Evolutionary conservation across 2,113 vertebrate species (phyloP), one percentile per base, ranked within the genome.

Genomic region (Podiceps cristatus): DNA sequence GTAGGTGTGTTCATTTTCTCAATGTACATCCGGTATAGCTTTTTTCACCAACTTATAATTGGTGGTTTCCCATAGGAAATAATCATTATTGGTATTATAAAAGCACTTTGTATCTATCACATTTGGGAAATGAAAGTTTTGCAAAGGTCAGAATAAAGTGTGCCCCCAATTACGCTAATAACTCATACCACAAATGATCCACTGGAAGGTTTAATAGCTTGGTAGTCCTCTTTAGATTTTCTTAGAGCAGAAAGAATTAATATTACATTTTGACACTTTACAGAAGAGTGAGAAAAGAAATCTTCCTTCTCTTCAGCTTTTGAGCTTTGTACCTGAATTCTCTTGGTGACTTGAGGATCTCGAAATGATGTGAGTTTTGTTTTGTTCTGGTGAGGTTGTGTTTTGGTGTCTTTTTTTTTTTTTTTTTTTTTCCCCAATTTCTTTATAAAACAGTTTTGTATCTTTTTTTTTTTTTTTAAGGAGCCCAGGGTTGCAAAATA

Each of bases 101-200:
- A 98, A 98, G 97, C 75, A 96, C 97, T 98, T 94, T 85, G 79
- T 98, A 96, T 96, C 98, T 97, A 98, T 98, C 99, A 98, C 99
- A 95, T 96, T 97, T 99, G 99, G 99, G 99, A 99, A 98, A 98
- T 98, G 95, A 98, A 98, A 98, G 94, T 97, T 98, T 98, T 88
- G 79, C 90, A 97, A 97, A 98, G 98, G 98, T 99, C 98, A 99
- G 98, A 98, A 98, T 98, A 99, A 99, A 99, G 97, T 98, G 98
- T 99, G 98, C 98, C 99, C 98, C 98, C 99, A 99, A 99, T 99
- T 99, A 99, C 98, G 98, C 98, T 98, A 99, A 98, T 98, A 99
- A 98, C 98, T 99, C 99, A 98, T 98, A 98, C 98, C 98, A 98
- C 97, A 99, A 98, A 98, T 99, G 98, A 97, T 98, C 98, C 97